Evolutionary conservation across 2,888 invertebrate species (phyloP).

Genomic region (Drosophila seclusa): DNA sequence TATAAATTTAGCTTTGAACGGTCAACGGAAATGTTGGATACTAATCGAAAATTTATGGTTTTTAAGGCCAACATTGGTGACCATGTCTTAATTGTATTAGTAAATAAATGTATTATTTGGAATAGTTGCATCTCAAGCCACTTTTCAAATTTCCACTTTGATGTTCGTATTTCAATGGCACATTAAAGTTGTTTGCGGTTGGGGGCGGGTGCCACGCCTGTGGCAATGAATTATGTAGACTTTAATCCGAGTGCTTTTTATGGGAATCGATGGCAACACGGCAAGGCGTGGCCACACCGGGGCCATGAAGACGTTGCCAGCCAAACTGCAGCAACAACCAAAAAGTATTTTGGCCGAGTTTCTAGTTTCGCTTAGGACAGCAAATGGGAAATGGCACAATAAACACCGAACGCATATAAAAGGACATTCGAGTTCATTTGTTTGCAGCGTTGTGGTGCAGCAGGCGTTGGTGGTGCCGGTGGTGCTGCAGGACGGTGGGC

Average conservation of each 20-base stretch:
- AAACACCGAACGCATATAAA: slow-evolving; percentile 79
- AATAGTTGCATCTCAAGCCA: neutral
- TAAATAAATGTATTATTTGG: neutral
- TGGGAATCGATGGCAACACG: slow-evolving; percentile 54
- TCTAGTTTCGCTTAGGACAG: slow-evolving; percentile 57
- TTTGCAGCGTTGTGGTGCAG: slow-evolving; percentile 67
- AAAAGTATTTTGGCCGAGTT: slow-evolving; percentile 67
- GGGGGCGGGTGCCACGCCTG: slow-evolving; percentile 17
- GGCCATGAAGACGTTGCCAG: slow-evolving; percentile 56
- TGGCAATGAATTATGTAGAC: slow-evolving; percentile 68
- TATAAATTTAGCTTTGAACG: neutral
- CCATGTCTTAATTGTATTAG: neutral
- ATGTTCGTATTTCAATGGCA: slow-evolving; percentile 1
- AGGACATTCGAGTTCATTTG: slow-evolving; percentile 80
- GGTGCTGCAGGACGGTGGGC: slow-evolving; percentile 54
- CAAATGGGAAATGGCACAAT: slow-evolving; percentile 72
- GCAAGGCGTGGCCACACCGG: slow-evolving; percentile 15
- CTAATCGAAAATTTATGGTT: no score
- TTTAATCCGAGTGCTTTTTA: slow-evolving; percentile 65
- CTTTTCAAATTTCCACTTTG: slow-evolving; percentile 23
- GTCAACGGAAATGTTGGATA: no score
- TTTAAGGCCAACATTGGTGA: neutral
- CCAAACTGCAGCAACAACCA: slow-evolving; percentile 33
- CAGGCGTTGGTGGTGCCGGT: slow-evolving; percentile 53
- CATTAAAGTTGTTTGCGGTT: slow-evolving; percentile 43